Base-by-base conservation (phyloP, 2,888 invertebrate genomes). In the Allacma fusca region DNA sequence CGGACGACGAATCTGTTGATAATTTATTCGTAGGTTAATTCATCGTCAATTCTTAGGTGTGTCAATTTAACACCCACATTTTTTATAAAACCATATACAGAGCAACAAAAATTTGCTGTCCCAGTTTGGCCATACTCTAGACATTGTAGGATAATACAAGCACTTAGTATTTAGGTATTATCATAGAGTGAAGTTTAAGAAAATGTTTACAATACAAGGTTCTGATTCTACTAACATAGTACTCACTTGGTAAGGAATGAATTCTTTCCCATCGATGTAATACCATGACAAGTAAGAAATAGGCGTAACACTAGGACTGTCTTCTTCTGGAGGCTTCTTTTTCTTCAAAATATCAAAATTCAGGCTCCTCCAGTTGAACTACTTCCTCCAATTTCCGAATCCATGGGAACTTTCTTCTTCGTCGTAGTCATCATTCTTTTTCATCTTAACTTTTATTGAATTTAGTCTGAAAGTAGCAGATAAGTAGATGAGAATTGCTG, bases 251-350 rank as follows among this genome's bases (percentile, higher is more conserved):
- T 77, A 77, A 1, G 76, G 76, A 44, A 77, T 65, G 43, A 40
- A 77, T 13, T 77, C 76, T 65, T 65, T 71, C 13, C 70, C 62
- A 24, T 77, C 76, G 64, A 57, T 43, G 29, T 71, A 71, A 24
- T 77, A 77, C 76, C 76, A 77, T n/a, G 71, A 71, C 23, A 71
- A 28, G 23, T 77, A 77, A 2, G 76, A 77, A 7, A 77, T 43
- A 21, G 76, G 64, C 0, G 64, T 71, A 12, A 77, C 59, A n/a
- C 29, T 77, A 9, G 65, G 28, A n/a, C 26, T 29, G 9, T 68
- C 68, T 13, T 70, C 43, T 24, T 62, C 43, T 19, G 57, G n/a
- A 7, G 19, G 5, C 24, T 13, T 23, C 67, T 1, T 0, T 21
- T n/a, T n/a, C n/a, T 26, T 50, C 9, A 76, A 24, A 24, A 44